Evolutionary conservation across 2,888 invertebrate species (phyloP).

Genomic region (Thysanoteuthis rhombus): DNA sequence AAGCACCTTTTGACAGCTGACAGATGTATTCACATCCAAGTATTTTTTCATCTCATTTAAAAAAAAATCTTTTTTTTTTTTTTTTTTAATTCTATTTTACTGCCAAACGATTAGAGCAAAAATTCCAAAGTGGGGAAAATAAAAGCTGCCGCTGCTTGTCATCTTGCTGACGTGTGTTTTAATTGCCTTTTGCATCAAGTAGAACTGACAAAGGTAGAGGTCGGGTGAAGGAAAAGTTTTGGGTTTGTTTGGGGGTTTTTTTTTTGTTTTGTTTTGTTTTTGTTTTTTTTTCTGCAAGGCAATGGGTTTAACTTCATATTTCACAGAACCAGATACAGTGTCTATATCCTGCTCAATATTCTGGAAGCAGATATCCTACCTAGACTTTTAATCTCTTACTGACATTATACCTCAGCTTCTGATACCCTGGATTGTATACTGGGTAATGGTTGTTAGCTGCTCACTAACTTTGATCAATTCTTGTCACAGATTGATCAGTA

Average conservation of each 20-base stretch:
- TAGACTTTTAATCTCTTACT: neutral
- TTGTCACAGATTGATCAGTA: neutral
- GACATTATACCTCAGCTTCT: neutral
- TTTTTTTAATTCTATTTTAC: neutral
- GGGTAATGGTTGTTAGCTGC: neutral
- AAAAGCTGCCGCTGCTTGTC: neutral
- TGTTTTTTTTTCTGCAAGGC: neutral
- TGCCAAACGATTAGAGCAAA: neutral
- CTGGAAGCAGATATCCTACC: neutral
- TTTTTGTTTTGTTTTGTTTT: too few relatives aligned
- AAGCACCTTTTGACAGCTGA: neutral
- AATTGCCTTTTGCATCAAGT: neutral
- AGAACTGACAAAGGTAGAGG: too few relatives aligned
- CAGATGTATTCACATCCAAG: neutral
- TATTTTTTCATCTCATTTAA: neutral
- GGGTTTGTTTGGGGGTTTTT: too few relatives aligned
- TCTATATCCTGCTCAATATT: neutral
- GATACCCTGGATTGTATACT: neutral
- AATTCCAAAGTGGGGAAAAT: neutral
- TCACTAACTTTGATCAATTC: neutral
- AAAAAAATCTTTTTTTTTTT: neutral
- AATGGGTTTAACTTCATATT: neutral
- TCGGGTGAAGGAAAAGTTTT: too few relatives aligned
- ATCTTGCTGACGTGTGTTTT: neutral
- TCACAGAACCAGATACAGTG: neutral